phyloP scores from a whole-genome alignment of 2,797 vertebrate genomes.

The Spinus pinus region DNA sequence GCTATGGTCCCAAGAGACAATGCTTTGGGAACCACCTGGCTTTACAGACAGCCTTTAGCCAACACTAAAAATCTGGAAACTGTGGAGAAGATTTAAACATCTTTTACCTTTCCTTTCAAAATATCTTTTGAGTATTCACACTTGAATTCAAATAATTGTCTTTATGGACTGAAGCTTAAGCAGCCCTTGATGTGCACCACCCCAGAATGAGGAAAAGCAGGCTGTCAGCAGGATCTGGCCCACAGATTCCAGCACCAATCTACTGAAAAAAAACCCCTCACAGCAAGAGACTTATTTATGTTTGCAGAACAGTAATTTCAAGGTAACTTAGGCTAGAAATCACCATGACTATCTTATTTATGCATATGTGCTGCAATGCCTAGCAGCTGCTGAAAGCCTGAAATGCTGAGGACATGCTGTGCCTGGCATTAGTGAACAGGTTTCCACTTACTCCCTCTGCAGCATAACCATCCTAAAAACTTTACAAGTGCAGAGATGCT shows the following conservation, averaged over 20 bases:
- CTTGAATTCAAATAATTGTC: not conserved
- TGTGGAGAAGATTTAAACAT: not conserved
- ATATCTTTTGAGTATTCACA: not conserved
- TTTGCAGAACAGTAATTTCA: conserved; percentile 35
- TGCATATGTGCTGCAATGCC: not conserved
- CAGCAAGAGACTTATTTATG: not conserved
- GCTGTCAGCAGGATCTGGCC: not conserved
- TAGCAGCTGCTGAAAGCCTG: not conserved
- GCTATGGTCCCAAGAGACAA: not conserved
- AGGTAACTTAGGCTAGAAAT: conserved; percentile 38
- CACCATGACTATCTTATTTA: conserved; percentile 49
- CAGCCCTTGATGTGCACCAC: not conserved
- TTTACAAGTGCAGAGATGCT: not conserved
- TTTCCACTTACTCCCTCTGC: not conserved
- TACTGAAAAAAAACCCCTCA: not conserved
- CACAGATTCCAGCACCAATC: not conserved
- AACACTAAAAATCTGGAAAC: not conserved
- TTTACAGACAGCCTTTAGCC: not conserved
- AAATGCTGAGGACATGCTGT: not conserved
- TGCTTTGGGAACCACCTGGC: not conserved
- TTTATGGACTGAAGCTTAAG: not conserved
- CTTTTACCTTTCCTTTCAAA: not conserved
- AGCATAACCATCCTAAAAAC: not conserved
- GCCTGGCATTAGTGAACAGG: not conserved
- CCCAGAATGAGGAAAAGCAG: not conserved